These are phyloP conservation scores for Drosophila subpulchrella DNA, from an alignment of 1,140 invertebrate genomes.

Conservation along the genomic window DNA sequence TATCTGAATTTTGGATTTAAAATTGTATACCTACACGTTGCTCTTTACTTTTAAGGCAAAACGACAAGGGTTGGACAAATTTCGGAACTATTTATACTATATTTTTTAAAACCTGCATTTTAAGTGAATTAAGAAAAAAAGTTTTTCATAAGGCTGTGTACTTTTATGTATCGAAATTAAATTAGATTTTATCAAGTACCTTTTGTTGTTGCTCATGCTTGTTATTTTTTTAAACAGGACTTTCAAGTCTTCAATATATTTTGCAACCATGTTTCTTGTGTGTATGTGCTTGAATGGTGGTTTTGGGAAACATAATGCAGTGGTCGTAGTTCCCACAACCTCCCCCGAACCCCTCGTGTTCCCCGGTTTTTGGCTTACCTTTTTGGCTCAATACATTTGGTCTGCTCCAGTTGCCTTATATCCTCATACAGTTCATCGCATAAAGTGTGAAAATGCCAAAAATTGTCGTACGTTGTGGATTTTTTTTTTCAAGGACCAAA, in stretches of 20 bases:
- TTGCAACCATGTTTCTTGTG: neutral
- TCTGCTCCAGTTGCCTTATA: constrained; percentile 27
- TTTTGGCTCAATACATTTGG: constrained; percentile 24
- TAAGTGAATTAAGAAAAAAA: too few relatives aligned
- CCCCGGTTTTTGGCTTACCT: constrained; percentile 11
- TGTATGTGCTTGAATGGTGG: constrained; percentile 4
- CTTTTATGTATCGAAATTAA: neutral
- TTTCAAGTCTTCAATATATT: constrained; percentile 7
- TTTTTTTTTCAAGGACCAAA: constrained; percentile 27
- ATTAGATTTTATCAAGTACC: neutral
- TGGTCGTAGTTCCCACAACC: neutral
- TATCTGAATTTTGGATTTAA: too few relatives aligned
- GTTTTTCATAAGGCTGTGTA: too few relatives aligned
- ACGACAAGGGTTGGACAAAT: too few relatives aligned
- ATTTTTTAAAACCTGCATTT: too few relatives aligned
- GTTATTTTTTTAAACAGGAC: neutral
- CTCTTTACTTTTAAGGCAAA: too few relatives aligned
- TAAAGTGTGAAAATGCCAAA: constrained; percentile 77
- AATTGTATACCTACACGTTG: too few relatives aligned
- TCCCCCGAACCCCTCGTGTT: neutral
- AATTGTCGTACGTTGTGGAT: constrained; percentile 77
- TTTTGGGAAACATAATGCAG: constrained; percentile 4
- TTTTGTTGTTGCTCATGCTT: neutral
- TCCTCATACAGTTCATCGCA: constrained; percentile 44
- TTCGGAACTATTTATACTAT: too few relatives aligned